phyloP scores from a whole-genome alignment of 2,888 invertebrate species.

The Bellardia bayeri region DNA sequence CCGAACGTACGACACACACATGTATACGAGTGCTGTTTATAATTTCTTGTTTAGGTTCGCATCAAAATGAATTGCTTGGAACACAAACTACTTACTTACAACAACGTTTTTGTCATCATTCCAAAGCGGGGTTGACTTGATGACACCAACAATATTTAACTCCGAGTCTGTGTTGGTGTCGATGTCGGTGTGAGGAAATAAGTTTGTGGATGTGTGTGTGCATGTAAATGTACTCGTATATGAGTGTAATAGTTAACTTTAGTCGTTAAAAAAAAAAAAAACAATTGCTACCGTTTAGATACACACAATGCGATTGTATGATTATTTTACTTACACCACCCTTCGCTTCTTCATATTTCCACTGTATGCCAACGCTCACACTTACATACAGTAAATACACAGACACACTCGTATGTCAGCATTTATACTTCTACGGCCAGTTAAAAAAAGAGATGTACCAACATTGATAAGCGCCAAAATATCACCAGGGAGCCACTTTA shows the following conservation, averaged over 20 bases:
- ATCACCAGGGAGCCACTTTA: constrained; percentile 60
- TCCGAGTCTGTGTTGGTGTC: not conserved
- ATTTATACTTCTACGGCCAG: constrained; percentile 30
- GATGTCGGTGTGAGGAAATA: not conserved
- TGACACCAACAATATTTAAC: not conserved
- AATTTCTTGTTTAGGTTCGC: constrained; percentile 4
- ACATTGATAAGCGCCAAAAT: constrained; percentile 56
- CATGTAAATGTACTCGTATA: not conserved
- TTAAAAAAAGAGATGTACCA: constrained; percentile 59
- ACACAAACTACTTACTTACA: not conserved
- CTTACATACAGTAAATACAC: not conserved
- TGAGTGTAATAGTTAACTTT: constrained; percentile 40
- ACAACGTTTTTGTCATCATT: not conserved
- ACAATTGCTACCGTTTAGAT: constrained; percentile 63
- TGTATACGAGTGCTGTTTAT: constrained; percentile 1
- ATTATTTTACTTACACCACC: constrained; percentile 21
- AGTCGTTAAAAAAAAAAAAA: constrained; percentile 53
- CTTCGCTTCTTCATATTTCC: not conserved
- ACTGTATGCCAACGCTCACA: not conserved
- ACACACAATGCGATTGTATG: constrained; percentile 47
- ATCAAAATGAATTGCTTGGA: constrained; percentile 15
- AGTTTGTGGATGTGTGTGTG: not conserved
- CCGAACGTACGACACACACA: not conserved
- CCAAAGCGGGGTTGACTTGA: not conserved
- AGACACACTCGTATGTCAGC: not conserved